Evolutionary conservation across 2,888 invertebrate species (phyloP), one percentile per base, ranked within the genome.

Genomic region (Rotaria magnacalcarata): DNA sequence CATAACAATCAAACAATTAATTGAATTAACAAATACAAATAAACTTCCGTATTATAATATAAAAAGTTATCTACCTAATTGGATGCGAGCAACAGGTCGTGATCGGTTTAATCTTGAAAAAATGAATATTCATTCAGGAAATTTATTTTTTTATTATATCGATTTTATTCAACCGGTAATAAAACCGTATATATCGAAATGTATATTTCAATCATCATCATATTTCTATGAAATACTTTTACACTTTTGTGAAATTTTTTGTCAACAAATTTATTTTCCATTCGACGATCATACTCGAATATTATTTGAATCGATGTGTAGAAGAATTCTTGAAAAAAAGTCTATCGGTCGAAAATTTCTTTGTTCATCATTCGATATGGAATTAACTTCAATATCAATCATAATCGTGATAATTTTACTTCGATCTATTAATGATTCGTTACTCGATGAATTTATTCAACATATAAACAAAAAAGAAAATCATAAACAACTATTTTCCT

Each of bases 381-480:
- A 80, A 80, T 47, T 43, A 11, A 80, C 4, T n/a, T 24, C 47
- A 80, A 7, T 80, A 41, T 24, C 80, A 47, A 80, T 47, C 3
- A 21, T 80, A 0, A 80, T 80, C 0, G 10, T 47, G 11, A 43
- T 80, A 10, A 47, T 80, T 47, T n/a, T 80, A 47, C n/a, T 47
- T 47, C 47, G 11, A 47, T 80, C 80, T 16, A 47, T 80, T 19
- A 47, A 47, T n/a, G 80, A 80, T 47, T 2, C 4, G 8, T 43
- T 80, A 21, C n/a, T 80, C 6, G 80, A 80, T 80, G 80, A 80
- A 47, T 80, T 80, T 80, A 80, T 80, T 47, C 80, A 80, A 80
- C 47, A 80, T 80, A n/a, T 80, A 80, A 11, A 43, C 6, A 24
- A 80, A 24, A 47, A 2, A 52, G 19, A 27, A 10, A 14, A 67